Evolutionary conservation across 2,888 invertebrate genomes (phyloP).

Genomic region (Machimus rusticus): DNA sequence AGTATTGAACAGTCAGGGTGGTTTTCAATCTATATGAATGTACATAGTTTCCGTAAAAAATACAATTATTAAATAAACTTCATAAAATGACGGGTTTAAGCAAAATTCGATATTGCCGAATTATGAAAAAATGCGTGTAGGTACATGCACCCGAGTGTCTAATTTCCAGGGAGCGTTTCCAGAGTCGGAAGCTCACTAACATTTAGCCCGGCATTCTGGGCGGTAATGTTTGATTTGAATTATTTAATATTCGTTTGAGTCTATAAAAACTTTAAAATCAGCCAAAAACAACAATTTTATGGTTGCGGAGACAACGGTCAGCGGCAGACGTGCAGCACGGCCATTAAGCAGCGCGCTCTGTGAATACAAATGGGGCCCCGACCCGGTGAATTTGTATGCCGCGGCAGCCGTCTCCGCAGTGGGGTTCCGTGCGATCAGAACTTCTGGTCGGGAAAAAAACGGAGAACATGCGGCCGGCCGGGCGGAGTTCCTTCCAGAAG

Average conservation of each 20-base stretch:
- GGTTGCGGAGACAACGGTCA: neutral
- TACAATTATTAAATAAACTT: too few species aligned
- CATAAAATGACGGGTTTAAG: too few species aligned
- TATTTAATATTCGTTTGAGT: neutral
- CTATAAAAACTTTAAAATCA: neutral
- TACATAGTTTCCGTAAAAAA: too few species aligned
- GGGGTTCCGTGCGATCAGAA: neutral
- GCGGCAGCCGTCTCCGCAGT: neutral
- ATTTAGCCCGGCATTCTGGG: neutral
- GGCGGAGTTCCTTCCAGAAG: neutral
- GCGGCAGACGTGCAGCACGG: neutral
- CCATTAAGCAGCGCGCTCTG: neutral
- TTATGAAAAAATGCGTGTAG: too few species aligned
- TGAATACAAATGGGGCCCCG: slow-evolving; percentile 11
- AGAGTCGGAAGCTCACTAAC: neutral
- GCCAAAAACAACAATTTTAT: neutral
- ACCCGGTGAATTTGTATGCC: slow-evolving; percentile 10
- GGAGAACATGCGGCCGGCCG: neutral
- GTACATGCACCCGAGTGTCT: too few species aligned
- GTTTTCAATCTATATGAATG: too few species aligned
- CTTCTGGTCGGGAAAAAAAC: neutral
- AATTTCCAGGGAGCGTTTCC: too few species aligned
- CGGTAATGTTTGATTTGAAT: neutral
- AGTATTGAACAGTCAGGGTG: too few species aligned
- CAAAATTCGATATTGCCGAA: too few species aligned